Evolutionary conservation across 2,797 vertebrate species (phyloP).

Genomic region (Lepidocolaptes lacrymiger): DNA sequence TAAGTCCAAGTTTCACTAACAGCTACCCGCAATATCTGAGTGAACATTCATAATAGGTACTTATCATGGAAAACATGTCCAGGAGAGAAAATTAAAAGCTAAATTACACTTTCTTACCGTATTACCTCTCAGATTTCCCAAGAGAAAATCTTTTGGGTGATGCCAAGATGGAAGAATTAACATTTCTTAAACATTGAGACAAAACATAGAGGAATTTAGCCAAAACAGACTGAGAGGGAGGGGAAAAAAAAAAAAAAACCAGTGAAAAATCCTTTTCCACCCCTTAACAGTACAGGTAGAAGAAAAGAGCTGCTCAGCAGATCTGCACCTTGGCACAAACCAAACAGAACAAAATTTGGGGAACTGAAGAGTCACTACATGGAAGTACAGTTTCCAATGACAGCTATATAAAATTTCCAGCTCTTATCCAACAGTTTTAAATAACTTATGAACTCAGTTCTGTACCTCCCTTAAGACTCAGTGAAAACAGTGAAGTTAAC

Average conservation of each 20-base stretch:
- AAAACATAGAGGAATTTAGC: not conserved
- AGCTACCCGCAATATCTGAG: not conserved
- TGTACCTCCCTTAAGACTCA: not conserved
- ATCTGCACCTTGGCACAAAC: not conserved
- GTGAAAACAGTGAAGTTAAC: not conserved
- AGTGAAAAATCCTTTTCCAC: not conserved
- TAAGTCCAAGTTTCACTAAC: not conserved
- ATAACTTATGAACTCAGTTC: not conserved
- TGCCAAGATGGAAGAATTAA: not conserved
- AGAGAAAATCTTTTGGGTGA: not conserved
- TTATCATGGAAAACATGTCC: not conserved
- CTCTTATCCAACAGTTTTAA: not conserved
- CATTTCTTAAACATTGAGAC: not conserved
- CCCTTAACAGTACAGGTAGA: not conserved
- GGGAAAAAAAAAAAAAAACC: not conserved
- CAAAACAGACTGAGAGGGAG: not conserved
- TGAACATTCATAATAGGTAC: not conserved
- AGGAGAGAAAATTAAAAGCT: not conserved
- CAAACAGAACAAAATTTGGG: not conserved
- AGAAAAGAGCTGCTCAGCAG: not conserved
- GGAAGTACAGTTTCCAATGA: not conserved
- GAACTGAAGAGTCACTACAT: not conserved
- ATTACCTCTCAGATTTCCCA: not conserved
- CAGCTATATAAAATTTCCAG: not conserved
- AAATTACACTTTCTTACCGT: not conserved